A percentile compares a stretch with the other conserved stretches of the same genome.
Conservation (phyloP, 2,797 vertebrate genomes). For the Falco berigora region DNA sequence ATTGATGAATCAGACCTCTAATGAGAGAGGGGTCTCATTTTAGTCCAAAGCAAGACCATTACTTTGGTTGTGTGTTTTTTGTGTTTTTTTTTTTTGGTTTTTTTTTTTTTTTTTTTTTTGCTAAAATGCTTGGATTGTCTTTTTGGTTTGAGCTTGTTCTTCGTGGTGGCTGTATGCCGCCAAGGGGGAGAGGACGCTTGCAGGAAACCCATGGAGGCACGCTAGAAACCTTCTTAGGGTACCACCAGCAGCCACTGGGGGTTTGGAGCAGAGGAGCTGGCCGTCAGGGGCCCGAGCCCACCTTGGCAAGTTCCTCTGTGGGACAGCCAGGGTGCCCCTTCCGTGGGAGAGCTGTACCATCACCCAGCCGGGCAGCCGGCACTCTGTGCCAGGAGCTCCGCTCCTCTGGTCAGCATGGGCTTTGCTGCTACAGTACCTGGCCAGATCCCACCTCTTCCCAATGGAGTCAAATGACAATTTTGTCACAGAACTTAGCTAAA, state of each 20-base stretch:
- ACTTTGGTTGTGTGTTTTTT: background rate
- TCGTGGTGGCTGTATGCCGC: background rate
- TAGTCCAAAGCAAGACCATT: conserved; percentile 4
- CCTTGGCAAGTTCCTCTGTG: background rate
- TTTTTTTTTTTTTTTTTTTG: background rate
- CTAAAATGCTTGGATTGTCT: conserved; percentile 25
- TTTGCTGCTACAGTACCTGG: background rate
- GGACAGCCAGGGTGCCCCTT: background rate
- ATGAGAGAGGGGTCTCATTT: conserved; percentile 13
- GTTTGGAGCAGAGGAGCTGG: background rate
- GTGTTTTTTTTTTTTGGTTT: too few relatives aligned
- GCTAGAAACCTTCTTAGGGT: background rate
- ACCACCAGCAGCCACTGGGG: background rate
- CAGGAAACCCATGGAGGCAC: conserved; percentile 1
- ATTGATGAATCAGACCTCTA: conserved; percentile 33
- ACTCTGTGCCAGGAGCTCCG: background rate
- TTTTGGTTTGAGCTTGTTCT: conserved; percentile 64
- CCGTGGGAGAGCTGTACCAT: background rate
- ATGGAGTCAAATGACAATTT: background rate
- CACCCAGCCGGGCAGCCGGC: background rate
- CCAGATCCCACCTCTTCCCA: background rate
- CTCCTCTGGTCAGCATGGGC: background rate
- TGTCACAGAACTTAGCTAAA: background rate
- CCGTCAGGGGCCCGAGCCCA: background rate
- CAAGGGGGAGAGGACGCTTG: background rate